A percentile compares a stretch with the other conserved stretches of the same genome.
Conservation (phyloP, 2,797 vertebrate species). For the Girardinus metallicus region DNA sequence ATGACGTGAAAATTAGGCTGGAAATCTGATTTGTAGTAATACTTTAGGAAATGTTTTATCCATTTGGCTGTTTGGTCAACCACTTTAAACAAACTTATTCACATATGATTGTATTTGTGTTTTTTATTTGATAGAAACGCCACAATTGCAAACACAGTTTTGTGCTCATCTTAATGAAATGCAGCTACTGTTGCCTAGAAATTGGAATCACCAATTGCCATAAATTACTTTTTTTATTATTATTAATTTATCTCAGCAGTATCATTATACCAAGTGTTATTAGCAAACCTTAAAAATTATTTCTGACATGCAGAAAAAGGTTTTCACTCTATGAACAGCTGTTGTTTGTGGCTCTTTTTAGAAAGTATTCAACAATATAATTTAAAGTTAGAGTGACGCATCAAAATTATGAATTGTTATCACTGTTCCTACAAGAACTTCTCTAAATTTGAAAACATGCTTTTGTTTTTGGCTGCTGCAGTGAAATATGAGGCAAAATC, state of each 20-base stretch:
- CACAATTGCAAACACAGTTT: no score
- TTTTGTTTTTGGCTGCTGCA: background rate
- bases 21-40: background rate
- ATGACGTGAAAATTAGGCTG: background rate
- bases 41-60: background rate
- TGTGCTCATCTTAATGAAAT: no score
- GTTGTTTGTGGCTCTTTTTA: background rate
- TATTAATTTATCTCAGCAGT: background rate
- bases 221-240: background rate
- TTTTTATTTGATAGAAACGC: no score
- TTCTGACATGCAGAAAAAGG: background rate
- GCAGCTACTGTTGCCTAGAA: background rate
- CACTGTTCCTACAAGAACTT: background rate
- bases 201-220: background rate
- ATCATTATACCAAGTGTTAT: background rate
- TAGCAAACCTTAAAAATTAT: background rate
- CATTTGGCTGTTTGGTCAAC: background rate
- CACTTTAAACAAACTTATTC: no score
- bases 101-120: no score
- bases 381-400: background rate
- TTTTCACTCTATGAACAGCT: background rate
- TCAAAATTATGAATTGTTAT: background rate
- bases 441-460: background rate
- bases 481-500: background rate
- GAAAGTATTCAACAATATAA: background rate